Evolutionary conservation across 2,113 vertebrate genomes (phyloP).

Genomic region (Diadophis punctatus): DNA sequence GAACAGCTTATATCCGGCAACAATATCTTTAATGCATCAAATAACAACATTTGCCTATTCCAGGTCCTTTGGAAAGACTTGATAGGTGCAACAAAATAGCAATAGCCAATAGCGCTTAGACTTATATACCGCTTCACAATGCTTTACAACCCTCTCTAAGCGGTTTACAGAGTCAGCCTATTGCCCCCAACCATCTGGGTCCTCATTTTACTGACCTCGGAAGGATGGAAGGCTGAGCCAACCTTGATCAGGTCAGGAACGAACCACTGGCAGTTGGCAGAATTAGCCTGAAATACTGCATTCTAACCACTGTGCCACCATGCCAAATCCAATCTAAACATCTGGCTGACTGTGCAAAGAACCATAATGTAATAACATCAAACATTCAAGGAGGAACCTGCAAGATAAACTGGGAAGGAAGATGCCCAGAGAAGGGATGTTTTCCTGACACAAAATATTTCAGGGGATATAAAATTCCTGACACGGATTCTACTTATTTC

Average conservation of each 20-base stretch:
- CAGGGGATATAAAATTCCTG: neutral
- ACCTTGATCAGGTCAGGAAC: neutral
- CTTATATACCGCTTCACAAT: neutral
- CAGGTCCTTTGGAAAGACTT: neutral
- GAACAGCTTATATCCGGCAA: too few relatives aligned
- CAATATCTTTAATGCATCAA: neutral
- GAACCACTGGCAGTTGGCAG: neutral
- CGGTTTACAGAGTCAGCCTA: neutral
- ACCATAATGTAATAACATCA: neutral
- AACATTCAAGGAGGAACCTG: neutral
- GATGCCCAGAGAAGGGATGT: neutral
- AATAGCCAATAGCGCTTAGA: neutral
- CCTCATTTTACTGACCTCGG: neutral
- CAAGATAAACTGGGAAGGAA: neutral
- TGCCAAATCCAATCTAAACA: neutral
- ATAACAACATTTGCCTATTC: neutral
- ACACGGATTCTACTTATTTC: neutral
- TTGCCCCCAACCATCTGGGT: neutral
- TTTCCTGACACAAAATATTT: neutral
- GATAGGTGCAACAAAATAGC: neutral
- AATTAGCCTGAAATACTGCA: neutral
- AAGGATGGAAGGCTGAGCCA: neutral
- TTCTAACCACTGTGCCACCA: neutral
- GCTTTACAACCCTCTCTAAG: neutral
- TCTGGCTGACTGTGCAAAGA: neutral